Evolutionary conservation across 2,113 vertebrate species (phyloP).

Genomic region (Nettapus auritus): DNA sequence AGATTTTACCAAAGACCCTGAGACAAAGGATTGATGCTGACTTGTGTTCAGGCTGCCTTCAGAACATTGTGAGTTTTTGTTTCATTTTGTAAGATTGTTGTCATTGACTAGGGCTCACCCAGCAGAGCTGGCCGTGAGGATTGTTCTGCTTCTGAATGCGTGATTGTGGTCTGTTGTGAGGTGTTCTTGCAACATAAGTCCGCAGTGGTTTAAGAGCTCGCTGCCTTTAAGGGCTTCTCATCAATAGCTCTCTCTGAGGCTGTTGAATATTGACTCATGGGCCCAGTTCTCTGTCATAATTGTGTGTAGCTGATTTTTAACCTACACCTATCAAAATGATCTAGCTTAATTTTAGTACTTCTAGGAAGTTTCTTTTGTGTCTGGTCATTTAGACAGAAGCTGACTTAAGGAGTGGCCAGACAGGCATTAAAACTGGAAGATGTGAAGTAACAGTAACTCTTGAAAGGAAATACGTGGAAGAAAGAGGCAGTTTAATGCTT

Average conservation of each 20-base stretch:
- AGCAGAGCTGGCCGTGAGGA: no score
- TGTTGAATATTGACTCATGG: rapidly evolving
- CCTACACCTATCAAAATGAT: neutral
- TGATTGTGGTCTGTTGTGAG: rapidly evolving
- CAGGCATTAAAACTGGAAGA: neutral
- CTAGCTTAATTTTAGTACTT: neutral
- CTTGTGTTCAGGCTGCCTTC: rapidly evolving
- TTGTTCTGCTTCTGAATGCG: rapidly evolving
- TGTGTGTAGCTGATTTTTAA: neutral
- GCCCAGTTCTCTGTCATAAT: rapidly evolving
- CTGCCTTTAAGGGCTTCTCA: neutral
- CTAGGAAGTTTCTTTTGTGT: neutral
- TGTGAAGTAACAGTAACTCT: neutral
- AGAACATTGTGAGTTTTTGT: neutral
- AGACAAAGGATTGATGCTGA: no score
- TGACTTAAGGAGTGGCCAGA: neutral
- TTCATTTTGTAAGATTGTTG: rapidly evolving
- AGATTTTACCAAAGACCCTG: no score
- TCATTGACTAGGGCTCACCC: rapidly evolving
- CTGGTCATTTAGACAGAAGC: neutral
- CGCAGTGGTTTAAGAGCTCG: neutral
- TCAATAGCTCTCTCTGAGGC: neutral
- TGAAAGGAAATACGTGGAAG: neutral
- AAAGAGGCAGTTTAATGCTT: neutral
- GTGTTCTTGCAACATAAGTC: no score